Base-by-base conservation (phyloP, 2,888 invertebrate species). In the Prenolepis imparis region DNA sequence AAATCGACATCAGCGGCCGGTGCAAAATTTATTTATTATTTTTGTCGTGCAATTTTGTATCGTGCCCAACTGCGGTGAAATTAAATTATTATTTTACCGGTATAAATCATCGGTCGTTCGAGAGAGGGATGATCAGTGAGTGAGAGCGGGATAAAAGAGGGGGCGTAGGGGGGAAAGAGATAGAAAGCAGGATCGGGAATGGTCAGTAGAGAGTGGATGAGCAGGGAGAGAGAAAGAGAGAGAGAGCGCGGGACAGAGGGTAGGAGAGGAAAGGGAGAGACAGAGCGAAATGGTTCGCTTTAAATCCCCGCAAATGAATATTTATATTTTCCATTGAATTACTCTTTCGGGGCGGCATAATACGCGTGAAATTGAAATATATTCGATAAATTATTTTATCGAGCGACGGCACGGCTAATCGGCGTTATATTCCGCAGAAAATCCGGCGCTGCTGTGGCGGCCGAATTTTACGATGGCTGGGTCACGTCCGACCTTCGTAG, bases 261-360 rank as follows among this genome's bases (percentile, higher is more conserved):
- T 48, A 24, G 59, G 8, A 41, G 36, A 48, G 44, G 70, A 52
- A 67, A 21, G 59, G 64, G 84, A 83, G 84, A 84, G 84, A 82
- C 84, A 86, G 86, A 85, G 82, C 84, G 86, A 89, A 88, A 89
- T 90, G 91, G 91, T 90, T 87, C 91, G 92, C 92, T 93, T 92
- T 91, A 89, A 90, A 86, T 89, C 89, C 89, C 87, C 90, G 84
- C 94, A 94, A 94, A 94, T 94, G 94, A 94, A 94, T 94, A 94
- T 94, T 94, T 94, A 94, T 94, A 94, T 93, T 94, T 94, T 94
- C 94, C 94, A 94, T 94, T 94, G 94, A 94, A 94, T 94, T 94
- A 93, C 94, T 94, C 94, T 94, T 94, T 93, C 92, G 93, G 91
- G 91, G 90, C 91, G 91, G 92, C 93, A 94, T 94, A 94, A 94